Percentiles rank a stretch among this genome's conserved stretches.
Conservation (phyloP, 2,888 invertebrate species). For the Balanococcus diminutus region DNA sequence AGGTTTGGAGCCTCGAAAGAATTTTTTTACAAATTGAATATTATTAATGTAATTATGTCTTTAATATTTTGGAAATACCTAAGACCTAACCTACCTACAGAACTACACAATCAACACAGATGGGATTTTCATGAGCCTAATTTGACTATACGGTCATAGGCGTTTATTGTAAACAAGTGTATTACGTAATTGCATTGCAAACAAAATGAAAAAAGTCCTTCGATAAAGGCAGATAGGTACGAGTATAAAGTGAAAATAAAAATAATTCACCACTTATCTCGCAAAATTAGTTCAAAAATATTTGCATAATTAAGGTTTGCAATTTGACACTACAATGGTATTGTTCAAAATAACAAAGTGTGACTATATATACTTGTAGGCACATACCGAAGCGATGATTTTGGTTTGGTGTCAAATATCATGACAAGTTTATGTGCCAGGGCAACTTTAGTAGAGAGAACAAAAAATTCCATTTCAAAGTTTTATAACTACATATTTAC, state of each 20-base stretch:
- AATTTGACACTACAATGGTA: constrained; percentile 16
- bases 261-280: background rate
- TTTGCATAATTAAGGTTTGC: background rate
- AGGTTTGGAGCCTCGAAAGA: too few species aligned
- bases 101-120: background rate
- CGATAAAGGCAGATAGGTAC: background rate
- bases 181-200: background rate
- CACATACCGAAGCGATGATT: background rate
- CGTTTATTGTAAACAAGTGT: too few species aligned
- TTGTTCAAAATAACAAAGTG: constrained; percentile 28
- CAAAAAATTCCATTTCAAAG: constrained; percentile 40
- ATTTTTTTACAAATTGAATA: too few species aligned
- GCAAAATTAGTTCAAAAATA: constrained; percentile 3
- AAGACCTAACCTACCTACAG: too few species aligned
- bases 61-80: too few species aligned
- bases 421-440: background rate
- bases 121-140: background rate
- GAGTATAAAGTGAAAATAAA: background rate
- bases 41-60: too few species aligned
- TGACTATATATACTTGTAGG: constrained; percentile 9
- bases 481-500: background rate
- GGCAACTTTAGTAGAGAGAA: background rate
- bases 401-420: constrained; percentile 11
- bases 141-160: background rate
- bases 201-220: background rate